phyloP scores from a whole-genome alignment of 2,888 invertebrate species.

The Cheilosia vernalis region DNA sequence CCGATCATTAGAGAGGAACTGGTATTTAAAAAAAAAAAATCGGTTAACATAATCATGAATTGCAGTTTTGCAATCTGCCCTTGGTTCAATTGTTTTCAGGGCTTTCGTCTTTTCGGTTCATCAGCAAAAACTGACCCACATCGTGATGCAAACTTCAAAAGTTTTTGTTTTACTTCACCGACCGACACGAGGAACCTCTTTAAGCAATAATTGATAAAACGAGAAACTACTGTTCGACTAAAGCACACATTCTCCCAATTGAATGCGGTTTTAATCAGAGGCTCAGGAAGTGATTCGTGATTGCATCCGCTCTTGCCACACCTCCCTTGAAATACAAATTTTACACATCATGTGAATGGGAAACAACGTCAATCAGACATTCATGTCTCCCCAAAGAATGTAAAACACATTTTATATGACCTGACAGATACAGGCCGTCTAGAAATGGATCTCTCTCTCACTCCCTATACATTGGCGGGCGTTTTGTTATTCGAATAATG shows the following conservation, averaged over 20 bases:
- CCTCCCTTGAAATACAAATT: constrained; percentile 9
- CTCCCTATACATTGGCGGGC: not conserved
- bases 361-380: constrained; percentile 49
- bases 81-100: constrained; percentile 13
- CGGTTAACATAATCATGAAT: constrained; percentile 48
- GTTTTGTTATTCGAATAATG: constrained; percentile 23
- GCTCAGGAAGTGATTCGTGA: constrained; percentile 47
- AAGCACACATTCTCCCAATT: constrained; percentile 11
- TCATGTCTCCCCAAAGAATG: constrained; percentile 42
- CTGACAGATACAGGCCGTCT: constrained; percentile 51
- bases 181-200: no score
- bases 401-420: constrained; percentile 3
- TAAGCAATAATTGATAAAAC: no score
- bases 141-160: constrained; percentile 1
- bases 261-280: constrained; percentile 47
- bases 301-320: constrained; percentile 39
- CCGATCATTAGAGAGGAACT: constrained; percentile 28
- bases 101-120: not conserved
- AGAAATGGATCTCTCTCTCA: not conserved
- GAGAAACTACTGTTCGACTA: not conserved
- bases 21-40: constrained; percentile 10
- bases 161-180: constrained; percentile 9
- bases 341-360: constrained; percentile 21
- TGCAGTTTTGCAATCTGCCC: constrained; percentile 42
- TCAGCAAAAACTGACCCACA: not conserved